These are phyloP conservation scores for Sinocyclocheilus anophthalmus DNA, from an alignment of 2,113 vertebrate species.

Conservation along the genomic window DNA sequence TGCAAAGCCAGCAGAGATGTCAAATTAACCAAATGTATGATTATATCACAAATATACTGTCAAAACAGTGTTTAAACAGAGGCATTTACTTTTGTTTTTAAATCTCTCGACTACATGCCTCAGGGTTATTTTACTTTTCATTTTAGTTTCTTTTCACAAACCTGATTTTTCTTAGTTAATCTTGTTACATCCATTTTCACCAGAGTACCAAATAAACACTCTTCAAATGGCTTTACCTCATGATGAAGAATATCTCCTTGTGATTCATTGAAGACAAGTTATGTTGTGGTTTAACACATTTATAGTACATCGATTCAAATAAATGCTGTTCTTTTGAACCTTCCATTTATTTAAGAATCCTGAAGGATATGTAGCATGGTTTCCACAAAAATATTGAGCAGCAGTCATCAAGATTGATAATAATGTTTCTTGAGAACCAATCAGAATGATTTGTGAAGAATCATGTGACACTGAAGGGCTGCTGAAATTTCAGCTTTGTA, in stretches of 20 bases:
- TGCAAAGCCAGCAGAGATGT: constrained; percentile 23
- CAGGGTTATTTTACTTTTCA: background rate
- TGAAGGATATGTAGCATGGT: background rate
- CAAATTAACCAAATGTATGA: constrained; percentile 35
- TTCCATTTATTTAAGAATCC: background rate
- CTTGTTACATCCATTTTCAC: background rate
- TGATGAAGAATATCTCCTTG: background rate
- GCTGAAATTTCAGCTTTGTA: background rate
- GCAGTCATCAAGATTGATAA: background rate
- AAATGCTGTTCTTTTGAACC: background rate
- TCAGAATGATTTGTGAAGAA: background rate
- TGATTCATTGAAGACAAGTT: background rate
- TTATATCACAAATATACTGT: background rate
- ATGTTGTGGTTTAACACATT: background rate
- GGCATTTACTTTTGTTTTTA: background rate
- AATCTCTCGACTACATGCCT: background rate
- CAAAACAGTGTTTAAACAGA: background rate
- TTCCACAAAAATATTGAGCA: background rate
- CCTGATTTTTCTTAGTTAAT: constrained; percentile 4
- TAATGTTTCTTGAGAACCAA: background rate
- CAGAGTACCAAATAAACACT: constrained; percentile 28
- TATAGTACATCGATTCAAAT: background rate
- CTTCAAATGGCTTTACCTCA: background rate
- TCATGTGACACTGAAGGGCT: background rate
- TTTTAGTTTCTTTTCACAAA: background rate